Evolutionary conservation across 2,888 invertebrate genomes (phyloP), one percentile per base, ranked within the genome.

Genomic region (Drosophila hamatofila): DNA sequence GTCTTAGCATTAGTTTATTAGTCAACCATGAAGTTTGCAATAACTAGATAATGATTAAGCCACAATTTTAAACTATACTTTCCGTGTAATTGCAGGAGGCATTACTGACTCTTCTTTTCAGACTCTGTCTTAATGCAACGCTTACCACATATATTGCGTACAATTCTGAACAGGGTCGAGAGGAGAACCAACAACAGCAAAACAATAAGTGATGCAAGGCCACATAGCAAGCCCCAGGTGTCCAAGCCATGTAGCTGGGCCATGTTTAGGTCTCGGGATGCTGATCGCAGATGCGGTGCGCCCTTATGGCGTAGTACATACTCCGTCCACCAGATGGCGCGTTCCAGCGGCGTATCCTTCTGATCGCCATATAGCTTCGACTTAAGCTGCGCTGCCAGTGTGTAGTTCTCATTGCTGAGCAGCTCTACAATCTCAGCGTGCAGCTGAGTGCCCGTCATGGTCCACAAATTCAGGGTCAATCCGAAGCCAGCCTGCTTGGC

Each of bases 401-500:
- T 58, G 61, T 90, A 93, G 5, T 65, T 80, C 0, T 56, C 55
- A 37, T 91, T 84, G 5, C 4, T 54, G 0, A 91, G 41, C 3
- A 92, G 66, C 30, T 88, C 78, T 3, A 68, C 48, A 8, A 93
- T 83, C 8, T 66, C 65, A 0, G 72, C 51, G 0, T 71, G 65
- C 16, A 94, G 65, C 3, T 75, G 81, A 1, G 90, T 81, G 59
- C 91, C 91, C 2, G 83, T 93, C 30, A 93, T 63, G 5, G 83
- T 77, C 42, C 89, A 77, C 30, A 91, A 89, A 41, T 92, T 86
- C 8, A 94, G 73, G 12, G 71, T 79, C 3, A 92, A 64, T 0
- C 92, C 94, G 78, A 91, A 93, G 14, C 94, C 94, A n/a, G 89
- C 85, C 7, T 87, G 76, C 58, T 90, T 92, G 2, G 93, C 93